Base-by-base conservation (phyloP, 2,888 invertebrate genomes). In the Xestia c-nigrum region DNA sequence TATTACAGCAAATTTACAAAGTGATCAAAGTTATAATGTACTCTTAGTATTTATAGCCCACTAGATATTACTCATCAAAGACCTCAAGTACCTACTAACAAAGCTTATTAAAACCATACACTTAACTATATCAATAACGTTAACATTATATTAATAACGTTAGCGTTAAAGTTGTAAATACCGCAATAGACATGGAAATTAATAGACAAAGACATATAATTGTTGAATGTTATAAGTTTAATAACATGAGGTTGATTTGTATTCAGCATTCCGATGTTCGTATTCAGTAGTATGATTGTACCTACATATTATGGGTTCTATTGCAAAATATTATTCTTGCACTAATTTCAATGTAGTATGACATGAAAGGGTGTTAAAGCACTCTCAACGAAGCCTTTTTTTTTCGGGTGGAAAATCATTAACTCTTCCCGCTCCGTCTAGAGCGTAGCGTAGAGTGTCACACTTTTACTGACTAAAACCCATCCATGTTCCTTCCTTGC, bases 161-260 rank as follows among this genome's bases (percentile, higher is more conserved):
- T 31, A 43, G 43, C 31, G 3, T 31, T 31, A 31, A 31, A 1
- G 31, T 31, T 50, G 14, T 43, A n/a, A 38, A 38, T 52, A 43
- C 24, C 5, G 64, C 31, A 78, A 70, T 67, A 50, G 40, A 38
- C 38, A 46, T 21, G 31, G 43, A 40, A 71, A 50, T 52, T 59
- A 72, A 66, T 80, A 59, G 63, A 40, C 43, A 66, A 78, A 59
- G 63, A 40, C 43, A 40, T 31, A 61, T 77, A 76, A 73, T 74
- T 85, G 82, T 87, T 84, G 72, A 85, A 84, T 84, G 65, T 81
- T 83, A 71, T 83, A 74, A 69, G 19, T 52, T 43, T 74, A 72
- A 79, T 55, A 70, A 57, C 40, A 57, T 38, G 7, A 21, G 21
- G 57, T 24, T 43, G 12, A 14, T 43, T 38, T 61, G 38, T 43